These are phyloP conservation scores for Chrysina gloriosa DNA, from an alignment of 2,888 invertebrate species.

Conservation along the genomic window DNA sequence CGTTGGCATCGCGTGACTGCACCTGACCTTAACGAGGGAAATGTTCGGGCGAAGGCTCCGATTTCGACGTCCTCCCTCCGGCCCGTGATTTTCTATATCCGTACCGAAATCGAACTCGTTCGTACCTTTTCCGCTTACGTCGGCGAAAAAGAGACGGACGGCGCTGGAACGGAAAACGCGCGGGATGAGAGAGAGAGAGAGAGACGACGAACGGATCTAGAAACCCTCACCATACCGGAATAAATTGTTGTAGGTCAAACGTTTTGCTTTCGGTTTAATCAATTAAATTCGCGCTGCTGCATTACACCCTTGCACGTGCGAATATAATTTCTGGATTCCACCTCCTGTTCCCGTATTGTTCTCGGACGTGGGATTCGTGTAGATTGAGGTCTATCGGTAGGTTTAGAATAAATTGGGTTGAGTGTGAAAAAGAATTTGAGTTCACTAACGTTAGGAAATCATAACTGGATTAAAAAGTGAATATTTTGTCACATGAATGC, in stretches of 20 bases:
- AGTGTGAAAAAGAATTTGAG: no score
- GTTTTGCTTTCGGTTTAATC: slow-evolving; percentile 36
- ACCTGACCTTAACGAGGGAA: slow-evolving; percentile 32
- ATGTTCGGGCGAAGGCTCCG: slow-evolving; percentile 18
- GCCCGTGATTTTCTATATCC: slow-evolving; percentile 25
- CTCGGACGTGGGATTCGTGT: no score
- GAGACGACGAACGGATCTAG: slow-evolving; percentile 2
- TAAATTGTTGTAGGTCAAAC: slow-evolving; percentile 54
- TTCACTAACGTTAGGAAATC: no score
- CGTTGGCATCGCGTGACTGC: slow-evolving; percentile 29
- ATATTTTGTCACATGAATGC: no score
- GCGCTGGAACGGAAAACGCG: background rate
- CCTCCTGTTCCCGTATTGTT: background rate
- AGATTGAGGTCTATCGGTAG: no score
- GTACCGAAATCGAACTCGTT: slow-evolving; percentile 16
- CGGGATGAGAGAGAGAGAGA: background rate
- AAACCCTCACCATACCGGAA: slow-evolving; percentile 63
- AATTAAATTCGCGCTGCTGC: slow-evolving; percentile 28
- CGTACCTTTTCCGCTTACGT: background rate
- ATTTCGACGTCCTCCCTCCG: background rate
- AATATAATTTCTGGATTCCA: slow-evolving; percentile 1
- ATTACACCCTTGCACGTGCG: slow-evolving; percentile 22
- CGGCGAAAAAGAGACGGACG: background rate
- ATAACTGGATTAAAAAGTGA: no score
- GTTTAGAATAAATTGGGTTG: no score